Base-by-base conservation (phyloP, 2,888 invertebrate genomes). In the Antheraea assamensis region DNA sequence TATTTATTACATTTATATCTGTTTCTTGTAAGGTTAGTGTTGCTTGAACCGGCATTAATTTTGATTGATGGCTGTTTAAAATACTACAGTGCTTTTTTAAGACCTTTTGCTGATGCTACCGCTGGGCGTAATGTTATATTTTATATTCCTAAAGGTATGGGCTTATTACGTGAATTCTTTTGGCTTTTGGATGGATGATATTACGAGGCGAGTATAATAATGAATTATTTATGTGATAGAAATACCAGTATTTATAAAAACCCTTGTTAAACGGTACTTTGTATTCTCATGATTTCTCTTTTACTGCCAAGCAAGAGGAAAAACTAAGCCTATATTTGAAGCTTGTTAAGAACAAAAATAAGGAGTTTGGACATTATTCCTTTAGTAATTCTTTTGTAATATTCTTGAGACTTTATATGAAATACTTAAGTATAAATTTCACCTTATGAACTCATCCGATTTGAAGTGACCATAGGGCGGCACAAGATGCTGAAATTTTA, bases 1-100 rank as follows among this genome's bases (percentile, higher is more conserved):
- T 66, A 71, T 71, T 68, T 74, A 49, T 71, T 71, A 71, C 71
- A 71, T 74, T 58, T 74, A 64, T 71, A 71, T 74, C 71, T 35
- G 71, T 71, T 19, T 24, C 31, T 27, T 24, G 49, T 71, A 74
- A 71, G 71, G 74, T 42, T 71, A 66, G 61, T 61, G 47, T 70
- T 55, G 35, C 42, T 49, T 49, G 10, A 70, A 70, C 30, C 15
- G 24, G 55, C 30, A 64, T 27, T 64, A 27, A 17, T 64, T 64
- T 64, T 64, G 47, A 42, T 70, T 70, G 47, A 70, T 70, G n/a
- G 27, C 47, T 42, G 15, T 24, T 42, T 70, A 42, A 42, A 70
- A 70, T 70, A 70, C n/a, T 24, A n/a, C 24, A 70, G 42, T 19
- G 21, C 35, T 70, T 42, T 70, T 70, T 42, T 35, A 42, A 70